Base-by-base conservation (phyloP, 1,140 invertebrate species). In the Drosophila eugracilis region DNA sequence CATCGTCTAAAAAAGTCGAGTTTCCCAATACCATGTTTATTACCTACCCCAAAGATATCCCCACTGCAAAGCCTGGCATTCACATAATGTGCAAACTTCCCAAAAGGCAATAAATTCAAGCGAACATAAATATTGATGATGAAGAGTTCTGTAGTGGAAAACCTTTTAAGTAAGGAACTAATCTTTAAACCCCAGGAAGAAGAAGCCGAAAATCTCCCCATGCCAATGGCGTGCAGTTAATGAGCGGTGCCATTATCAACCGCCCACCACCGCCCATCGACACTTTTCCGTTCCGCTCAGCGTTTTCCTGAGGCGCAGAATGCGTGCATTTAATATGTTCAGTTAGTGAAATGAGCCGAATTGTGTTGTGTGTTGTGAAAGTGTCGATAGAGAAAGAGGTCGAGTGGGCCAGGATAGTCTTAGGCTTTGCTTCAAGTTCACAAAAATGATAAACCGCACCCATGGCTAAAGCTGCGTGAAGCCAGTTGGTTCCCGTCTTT, bases 291-390 rank as follows among this genome's bases (percentile, higher is more conserved):
- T 17, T 26, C 26, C 24, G 10, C 41, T 26, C 26, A 12, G 22
- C 7, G 32, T 39, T 39, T 53, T 26, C 21, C 55, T 17, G 9
- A 19, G 21, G 22, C 41, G 37, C 48, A 62, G 28, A 71, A 28
- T 54, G 75, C 65, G 79, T 84, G 79, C 71, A 67, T 75, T 78
- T 84, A 84, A 84, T 84, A 67, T 76, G 62, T 63, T 37, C 70
- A 36, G 58, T 74, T 65, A 83, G 74, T 65, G 69, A 78, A 78
- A 83, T 78, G 70, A 70, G 71, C 34, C 63, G 72, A 78, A 78
- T 84, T 78, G 19, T 37, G 9, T 58, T 37, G 22, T 14, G n/a
- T 36, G 39, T 12, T 14, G 14, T 26, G 17, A 22, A 14, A n/a
- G n/a, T n/a, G n/a, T n/a, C n/a, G n/a, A n/a, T n/a, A n/a, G n/a